phyloP scores from a whole-genome alignment of 1,140 invertebrate genomes.

The Gonioctena quinquepunctata region DNA sequence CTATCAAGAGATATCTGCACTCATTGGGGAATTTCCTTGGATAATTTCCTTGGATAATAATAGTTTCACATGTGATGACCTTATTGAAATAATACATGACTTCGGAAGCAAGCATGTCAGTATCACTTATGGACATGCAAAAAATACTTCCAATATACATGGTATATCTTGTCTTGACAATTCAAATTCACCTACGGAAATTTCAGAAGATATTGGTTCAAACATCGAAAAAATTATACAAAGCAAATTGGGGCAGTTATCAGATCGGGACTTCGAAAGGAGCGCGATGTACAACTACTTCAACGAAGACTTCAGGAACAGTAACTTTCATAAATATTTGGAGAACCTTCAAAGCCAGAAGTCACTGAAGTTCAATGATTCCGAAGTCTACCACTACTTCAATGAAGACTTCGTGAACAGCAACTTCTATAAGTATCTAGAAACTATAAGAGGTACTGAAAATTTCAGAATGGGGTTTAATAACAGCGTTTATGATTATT shows the following conservation, averaged over 20 bases:
- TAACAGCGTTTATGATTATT: slow-evolving; percentile 8
- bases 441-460: background rate
- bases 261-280: background rate
- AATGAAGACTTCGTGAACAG: slow-evolving; percentile 4
- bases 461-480: background rate
- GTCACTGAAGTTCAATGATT: background rate
- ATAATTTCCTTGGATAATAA: background rate
- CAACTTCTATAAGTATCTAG: slow-evolving; percentile 1
- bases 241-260: background rate
- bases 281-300: slow-evolving; percentile 8
- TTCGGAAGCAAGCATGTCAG: background rate
- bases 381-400: background rate
- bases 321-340: slow-evolving; percentile 13
- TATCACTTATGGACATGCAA: background rate
- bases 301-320: slow-evolving; percentile 11
- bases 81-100: background rate
- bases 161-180: slow-evolving; percentile 1
- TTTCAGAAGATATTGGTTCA: background rate
- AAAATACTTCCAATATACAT: background rate
- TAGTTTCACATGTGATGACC: background rate
- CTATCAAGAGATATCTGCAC: background rate
- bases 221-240: background rate
- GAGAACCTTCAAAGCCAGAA: background rate
- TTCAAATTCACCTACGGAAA: background rate
- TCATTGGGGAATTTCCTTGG: background rate